Evolutionary conservation across 2,888 invertebrate genomes (phyloP).

Genomic region (Drosophila cracens): DNA sequence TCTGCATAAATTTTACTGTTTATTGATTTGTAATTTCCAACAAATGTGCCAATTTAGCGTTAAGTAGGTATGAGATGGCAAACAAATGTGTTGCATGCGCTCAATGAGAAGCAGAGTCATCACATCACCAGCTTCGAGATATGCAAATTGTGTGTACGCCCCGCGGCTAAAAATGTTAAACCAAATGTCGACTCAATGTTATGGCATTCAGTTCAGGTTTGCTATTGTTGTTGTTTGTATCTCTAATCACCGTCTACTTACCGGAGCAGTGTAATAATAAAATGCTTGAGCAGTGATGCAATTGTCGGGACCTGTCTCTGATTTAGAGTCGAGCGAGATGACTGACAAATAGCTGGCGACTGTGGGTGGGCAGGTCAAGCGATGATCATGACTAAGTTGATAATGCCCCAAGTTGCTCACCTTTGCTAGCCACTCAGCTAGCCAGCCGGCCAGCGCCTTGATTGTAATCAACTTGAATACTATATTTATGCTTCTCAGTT

Average conservation of each 20-base stretch:
- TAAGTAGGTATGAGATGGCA: not conserved
- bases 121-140: constrained; percentile 32
- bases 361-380: constrained; percentile 67
- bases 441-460: constrained; percentile 19
- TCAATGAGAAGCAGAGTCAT: constrained; percentile 39
- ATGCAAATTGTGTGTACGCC: constrained; percentile 69
- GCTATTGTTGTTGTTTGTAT: constrained; percentile 17
- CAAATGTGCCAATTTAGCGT: not conserved
- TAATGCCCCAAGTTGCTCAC: constrained; percentile 54
- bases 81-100: constrained; percentile 13
- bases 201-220: constrained; percentile 26
- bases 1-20: not conserved
- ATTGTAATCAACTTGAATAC: constrained; percentile 70
- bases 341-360: constrained; percentile 47
- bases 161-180: constrained; percentile 25
- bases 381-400: constrained; percentile 37
- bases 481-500: constrained; percentile 59
- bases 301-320: constrained; percentile 42
- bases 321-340: constrained; percentile 63
- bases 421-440: constrained; percentile 34
- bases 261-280: constrained; percentile 33
- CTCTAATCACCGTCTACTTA: constrained; percentile 42
- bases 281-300: constrained; percentile 62
- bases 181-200: constrained; percentile 46
- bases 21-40: not conserved